These are phyloP conservation scores for Caenorhabditis sp. DNA, from an alignment of 2,888 invertebrate species.

Conservation along the genomic window DNA sequence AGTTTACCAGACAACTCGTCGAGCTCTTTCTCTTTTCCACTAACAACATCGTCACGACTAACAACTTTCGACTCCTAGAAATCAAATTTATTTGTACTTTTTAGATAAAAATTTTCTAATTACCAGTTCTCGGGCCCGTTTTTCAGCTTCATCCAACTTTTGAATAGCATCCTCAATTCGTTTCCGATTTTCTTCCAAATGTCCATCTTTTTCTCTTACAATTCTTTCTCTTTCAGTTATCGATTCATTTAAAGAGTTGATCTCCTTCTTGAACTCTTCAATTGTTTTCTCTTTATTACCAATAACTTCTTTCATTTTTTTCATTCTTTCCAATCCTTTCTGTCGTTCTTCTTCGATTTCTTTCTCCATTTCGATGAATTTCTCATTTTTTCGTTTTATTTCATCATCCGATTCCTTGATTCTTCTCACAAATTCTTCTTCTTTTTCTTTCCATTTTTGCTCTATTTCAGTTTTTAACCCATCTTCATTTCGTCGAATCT, in stretches of 20 bases:
- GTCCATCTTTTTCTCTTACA: constrained; percentile 44
- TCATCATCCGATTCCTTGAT: constrained; percentile 45
- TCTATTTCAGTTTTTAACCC: constrained; percentile 27
- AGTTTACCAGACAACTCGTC: constrained; percentile 26
- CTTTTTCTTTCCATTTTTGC: constrained; percentile 40
- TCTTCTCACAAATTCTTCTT: constrained; percentile 36
- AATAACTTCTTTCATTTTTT: constrained; percentile 44
- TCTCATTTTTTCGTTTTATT: constrained; percentile 37
- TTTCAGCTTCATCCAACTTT: constrained; percentile 63
- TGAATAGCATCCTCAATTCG: constrained; percentile 51
- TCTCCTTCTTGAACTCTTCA: constrained; percentile 29
- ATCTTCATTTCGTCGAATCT: constrained; percentile 41
- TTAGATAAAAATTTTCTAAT: constrained; percentile 10
- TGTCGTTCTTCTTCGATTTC: constrained; percentile 53
- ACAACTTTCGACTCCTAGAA: constrained; percentile 21
- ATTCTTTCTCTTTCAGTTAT: constrained; percentile 16
- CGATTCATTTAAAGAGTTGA: constrained; percentile 7
- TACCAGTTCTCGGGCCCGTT: constrained; percentile 61
- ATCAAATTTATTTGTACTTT: too few species aligned
- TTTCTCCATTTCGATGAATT: constrained; percentile 55
- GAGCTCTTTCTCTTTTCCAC: constrained; percentile 18
- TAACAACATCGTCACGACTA: constrained; percentile 8
- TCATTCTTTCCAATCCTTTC: constrained; percentile 33
- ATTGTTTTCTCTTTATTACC: constrained; percentile 21
- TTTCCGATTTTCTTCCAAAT: constrained; percentile 42